Percentiles rank a stretch among this genome's conserved stretches.
Evolutionary conservation across 2,888 invertebrate species (phyloP).

Genomic region (Eupithecia subumbrata): DNA sequence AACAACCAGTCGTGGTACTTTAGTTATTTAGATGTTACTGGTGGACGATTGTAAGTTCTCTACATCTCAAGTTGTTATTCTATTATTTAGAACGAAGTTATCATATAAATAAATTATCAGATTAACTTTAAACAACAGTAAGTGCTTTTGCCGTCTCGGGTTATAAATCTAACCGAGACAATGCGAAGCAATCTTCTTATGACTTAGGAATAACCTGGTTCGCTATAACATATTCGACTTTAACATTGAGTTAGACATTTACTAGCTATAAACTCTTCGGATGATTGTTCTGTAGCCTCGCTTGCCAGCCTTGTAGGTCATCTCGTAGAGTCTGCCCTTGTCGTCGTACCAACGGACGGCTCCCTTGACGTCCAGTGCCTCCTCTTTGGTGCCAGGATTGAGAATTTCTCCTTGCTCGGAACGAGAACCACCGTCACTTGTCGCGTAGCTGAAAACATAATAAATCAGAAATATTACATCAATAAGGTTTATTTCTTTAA

Average conservation of each 20-base stretch:
- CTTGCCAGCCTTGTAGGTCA: conserved; percentile 80
- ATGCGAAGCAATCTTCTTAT: not conserved
- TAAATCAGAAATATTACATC: too few relatives aligned
- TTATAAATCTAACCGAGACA: not conserved
- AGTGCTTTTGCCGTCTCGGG: not conserved
- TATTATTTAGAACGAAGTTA: not conserved
- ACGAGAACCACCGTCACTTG: conserved; percentile 82
- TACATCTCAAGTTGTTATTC: not conserved
- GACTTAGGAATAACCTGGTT: not conserved
- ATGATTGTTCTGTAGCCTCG: conserved; percentile 79
- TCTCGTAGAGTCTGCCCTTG: conserved; percentile 78
- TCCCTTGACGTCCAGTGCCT: conserved; percentile 72
- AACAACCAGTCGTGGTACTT: not conserved
- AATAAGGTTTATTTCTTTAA: not conserved
- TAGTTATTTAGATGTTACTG: not conserved
- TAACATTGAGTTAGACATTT: not conserved
- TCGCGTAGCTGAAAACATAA: conserved; percentile 68
- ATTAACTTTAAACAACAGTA: not conserved
- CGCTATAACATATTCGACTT: not conserved
- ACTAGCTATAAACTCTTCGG: conserved; percentile 60
- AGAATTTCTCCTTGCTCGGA: conserved; percentile 74
- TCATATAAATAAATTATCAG: not conserved
- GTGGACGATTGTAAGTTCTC: not conserved
- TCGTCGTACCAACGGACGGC: conserved; percentile 78
- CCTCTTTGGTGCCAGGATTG: conserved; percentile 69